Evolutionary conservation across 37 sponge, comb jelly and placozoan species (phyloP).

Genomic region (Aplysina aerophoba): DNA sequence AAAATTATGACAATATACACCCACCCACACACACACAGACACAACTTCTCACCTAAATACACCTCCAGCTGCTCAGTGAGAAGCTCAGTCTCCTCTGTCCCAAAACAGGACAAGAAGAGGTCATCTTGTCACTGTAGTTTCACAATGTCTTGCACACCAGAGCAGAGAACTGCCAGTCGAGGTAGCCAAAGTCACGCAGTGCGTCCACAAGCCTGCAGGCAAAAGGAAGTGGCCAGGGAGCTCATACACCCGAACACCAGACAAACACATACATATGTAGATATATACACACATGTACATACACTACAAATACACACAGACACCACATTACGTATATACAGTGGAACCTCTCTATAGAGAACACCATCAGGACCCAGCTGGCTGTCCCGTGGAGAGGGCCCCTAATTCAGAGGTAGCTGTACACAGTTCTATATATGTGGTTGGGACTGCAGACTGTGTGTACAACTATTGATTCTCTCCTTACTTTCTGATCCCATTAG

Average conservation of each 20-base stretch:
- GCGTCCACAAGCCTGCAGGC: constrained; percentile 74
- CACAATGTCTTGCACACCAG: constrained; percentile 86
- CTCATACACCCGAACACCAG: neutral
- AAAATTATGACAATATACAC: neutral
- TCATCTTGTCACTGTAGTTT: constrained; percentile 80
- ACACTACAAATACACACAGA: neutral
- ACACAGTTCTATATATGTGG: too few relatives aligned
- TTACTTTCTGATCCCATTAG: constrained; percentile 74
- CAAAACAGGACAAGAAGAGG: constrained; percentile 47
- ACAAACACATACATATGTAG: too few relatives aligned
- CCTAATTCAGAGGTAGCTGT: too few relatives aligned
- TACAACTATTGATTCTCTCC: neutral
- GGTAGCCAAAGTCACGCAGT: constrained; percentile 75
- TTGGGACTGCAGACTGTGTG: too few relatives aligned
- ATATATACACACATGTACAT: too few relatives aligned
- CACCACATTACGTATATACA: neutral
- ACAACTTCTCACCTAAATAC: constrained; percentile 47
- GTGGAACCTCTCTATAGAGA: too few relatives aligned
- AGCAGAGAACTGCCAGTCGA: constrained; percentile 84
- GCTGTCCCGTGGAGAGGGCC: too few relatives aligned
- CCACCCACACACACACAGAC: neutral
- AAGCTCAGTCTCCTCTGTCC: constrained; percentile 51
- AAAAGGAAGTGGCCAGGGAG: neutral
- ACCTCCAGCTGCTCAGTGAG: constrained; percentile 65
- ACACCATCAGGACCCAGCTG: too few relatives aligned